A percentile compares a stretch with the other conserved stretches of the same genome.
These are phyloP conservation scores for Peromyscus melanophrys DNA, from an alignment of 2,797 vertebrate genomes.

Conservation along the genomic window DNA sequence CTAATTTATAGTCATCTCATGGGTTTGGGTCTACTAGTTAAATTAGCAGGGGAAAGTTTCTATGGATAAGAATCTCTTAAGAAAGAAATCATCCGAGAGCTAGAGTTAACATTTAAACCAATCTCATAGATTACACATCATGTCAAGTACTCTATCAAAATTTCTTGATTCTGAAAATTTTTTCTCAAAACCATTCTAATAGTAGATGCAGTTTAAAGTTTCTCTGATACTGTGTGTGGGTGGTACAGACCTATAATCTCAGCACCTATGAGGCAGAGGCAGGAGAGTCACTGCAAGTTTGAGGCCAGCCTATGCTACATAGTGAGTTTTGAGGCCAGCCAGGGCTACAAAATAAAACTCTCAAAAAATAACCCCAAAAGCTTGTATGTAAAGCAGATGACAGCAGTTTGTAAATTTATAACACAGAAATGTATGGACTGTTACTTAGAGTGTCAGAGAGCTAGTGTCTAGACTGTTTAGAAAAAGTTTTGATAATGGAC, in stretches of 20 bases:
- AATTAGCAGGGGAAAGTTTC: background rate
- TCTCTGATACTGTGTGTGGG: background rate
- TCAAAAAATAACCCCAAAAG: background rate
- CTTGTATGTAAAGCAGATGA: slow-evolving; percentile 24
- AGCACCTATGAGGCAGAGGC: background rate
- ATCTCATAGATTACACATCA: background rate
- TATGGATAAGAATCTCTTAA: slow-evolving; percentile 7
- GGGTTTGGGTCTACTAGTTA: slow-evolving; percentile 27
- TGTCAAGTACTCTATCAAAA: slow-evolving; percentile 29
- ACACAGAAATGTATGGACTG: background rate
- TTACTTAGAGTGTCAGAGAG: background rate
- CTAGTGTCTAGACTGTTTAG: background rate
- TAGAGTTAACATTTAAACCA: slow-evolving; percentile 43
- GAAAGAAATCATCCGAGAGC: slow-evolving; percentile 15
- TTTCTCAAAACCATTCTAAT: slow-evolving; percentile 44
- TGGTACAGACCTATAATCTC: background rate
- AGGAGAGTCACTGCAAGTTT: background rate
- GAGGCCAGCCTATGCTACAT: background rate
- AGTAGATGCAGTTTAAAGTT: slow-evolving; percentile 21
- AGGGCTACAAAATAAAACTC: background rate
- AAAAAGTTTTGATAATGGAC: slow-evolving; percentile 3
- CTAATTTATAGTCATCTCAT: background rate
- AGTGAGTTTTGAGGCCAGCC: background rate
- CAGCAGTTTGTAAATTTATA: background rate
- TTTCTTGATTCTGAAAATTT: slow-evolving; percentile 13